Evolutionary conservation across 2,888 invertebrate species (phyloP).

Genomic region (Calameuta pallipes): DNA sequence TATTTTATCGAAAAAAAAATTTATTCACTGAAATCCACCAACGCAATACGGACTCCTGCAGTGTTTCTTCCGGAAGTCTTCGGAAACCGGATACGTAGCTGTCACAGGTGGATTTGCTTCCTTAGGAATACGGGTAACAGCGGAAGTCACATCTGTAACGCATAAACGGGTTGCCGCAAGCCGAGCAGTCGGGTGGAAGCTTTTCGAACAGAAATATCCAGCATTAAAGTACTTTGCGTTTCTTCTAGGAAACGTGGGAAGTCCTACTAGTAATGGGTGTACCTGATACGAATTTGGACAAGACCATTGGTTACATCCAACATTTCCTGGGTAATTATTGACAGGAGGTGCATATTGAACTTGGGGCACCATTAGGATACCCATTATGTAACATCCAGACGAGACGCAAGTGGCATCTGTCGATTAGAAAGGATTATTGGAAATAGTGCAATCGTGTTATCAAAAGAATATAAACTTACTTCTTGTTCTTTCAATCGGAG

Average conservation of each 20-base stretch:
- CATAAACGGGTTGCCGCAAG: constrained; percentile 42
- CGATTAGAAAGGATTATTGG: too few relatives aligned
- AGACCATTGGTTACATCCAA: not conserved
- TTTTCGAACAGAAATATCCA: not conserved
- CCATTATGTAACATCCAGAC: not conserved
- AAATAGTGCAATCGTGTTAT: not conserved
- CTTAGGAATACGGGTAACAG: constrained; percentile 32
- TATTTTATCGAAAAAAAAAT: not conserved
- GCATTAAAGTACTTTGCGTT: not conserved
- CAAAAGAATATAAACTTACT: not conserved
- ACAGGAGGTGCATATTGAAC: not conserved
- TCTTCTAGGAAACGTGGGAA: not conserved
- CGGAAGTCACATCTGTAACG: constrained; percentile 43
- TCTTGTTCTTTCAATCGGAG: not conserved
- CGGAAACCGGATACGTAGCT: not conserved
- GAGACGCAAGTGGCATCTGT: not conserved
- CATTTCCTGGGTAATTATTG: not conserved
- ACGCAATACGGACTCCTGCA: constrained; percentile 36
- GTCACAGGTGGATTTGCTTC: not conserved
- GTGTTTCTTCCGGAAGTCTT: not conserved
- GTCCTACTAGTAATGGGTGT: not conserved
- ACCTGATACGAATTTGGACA: not conserved
- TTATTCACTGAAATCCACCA: constrained; percentile 27
- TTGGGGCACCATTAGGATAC: constrained; percentile 30
- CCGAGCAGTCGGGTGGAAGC: constrained; percentile 39